phyloP scores from a whole-genome alignment of 2,888 invertebrate species.

The Hylaea fasciaria region DNA sequence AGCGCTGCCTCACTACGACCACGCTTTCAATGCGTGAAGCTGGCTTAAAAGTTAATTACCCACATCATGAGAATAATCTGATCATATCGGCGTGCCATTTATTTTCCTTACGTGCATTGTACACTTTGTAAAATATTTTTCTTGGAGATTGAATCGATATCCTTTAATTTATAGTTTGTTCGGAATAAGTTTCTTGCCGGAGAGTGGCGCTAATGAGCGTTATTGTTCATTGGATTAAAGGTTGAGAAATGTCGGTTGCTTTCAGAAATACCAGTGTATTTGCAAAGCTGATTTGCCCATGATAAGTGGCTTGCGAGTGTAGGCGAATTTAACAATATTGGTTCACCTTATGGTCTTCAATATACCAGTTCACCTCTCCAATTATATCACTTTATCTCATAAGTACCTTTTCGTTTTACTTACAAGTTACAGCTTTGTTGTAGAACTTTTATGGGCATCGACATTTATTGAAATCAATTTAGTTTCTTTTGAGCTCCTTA shows the following conservation, averaged over 20 bases:
- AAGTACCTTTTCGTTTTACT: not conserved
- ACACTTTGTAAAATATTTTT: constrained; percentile 33
- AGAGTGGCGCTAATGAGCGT: constrained; percentile 34
- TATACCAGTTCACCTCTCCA: constrained; percentile 21
- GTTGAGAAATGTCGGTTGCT: constrained; percentile 33
- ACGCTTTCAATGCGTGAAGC: constrained; percentile 46
- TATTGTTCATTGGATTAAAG: constrained; percentile 36
- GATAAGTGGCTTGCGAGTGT: constrained; percentile 29
- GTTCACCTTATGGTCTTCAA: constrained; percentile 16
- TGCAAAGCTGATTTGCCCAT: constrained; percentile 25
- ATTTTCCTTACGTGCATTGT: constrained; percentile 38
- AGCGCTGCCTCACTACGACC: no score
- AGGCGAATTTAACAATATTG: constrained; percentile 31
- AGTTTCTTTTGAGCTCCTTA: constrained; percentile 26
- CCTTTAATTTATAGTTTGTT: constrained; percentile 33
- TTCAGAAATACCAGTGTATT: constrained; percentile 27
- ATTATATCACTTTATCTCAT: constrained; percentile 8
- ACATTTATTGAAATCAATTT: constrained; percentile 21
- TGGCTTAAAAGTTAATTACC: constrained; percentile 53
- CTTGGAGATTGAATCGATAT: constrained; percentile 36
- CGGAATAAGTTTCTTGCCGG: constrained; percentile 14
- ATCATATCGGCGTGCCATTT: constrained; percentile 45
- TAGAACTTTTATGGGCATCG: constrained; percentile 7
- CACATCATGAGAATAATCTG: constrained; percentile 53
- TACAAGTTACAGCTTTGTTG: constrained; percentile 4